Evolutionary conservation across 2,888 invertebrate genomes (phyloP), one percentile per base, ranked within the genome.

Genomic region (Drosophila prostipennis): DNA sequence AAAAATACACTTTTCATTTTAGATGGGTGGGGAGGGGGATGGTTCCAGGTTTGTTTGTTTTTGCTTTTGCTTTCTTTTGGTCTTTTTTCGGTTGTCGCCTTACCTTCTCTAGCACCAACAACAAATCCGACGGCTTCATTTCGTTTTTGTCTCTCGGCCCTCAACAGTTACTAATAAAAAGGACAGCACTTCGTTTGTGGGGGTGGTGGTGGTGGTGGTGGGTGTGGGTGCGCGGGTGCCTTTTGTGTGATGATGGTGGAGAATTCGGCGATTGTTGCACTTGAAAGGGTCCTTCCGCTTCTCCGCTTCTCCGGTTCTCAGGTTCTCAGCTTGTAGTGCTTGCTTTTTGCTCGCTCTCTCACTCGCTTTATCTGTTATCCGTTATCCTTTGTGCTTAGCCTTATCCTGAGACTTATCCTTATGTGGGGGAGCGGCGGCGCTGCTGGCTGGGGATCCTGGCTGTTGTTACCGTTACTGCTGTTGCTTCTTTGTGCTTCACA

Each of bases 91-190:
- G 26, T 16, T 23, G 40, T 14, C 36, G 46, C 61, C 61, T 90
- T 89, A 90, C 90, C 91, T 89, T 90, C 83, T 91, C 89, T 80
- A 90, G 80, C 69, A 91, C 79, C 72, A 83, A 76, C 81, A 90
- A 71, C 76, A 90, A 83, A 81, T 90, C 90, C 75, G 90, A 90
- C 77, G 90, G 90, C 82, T 90, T 90, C 90, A 90, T 90, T 76
- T 57, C 80, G 73, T 23, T 45, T 45, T 34, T 40, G 23, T 48
- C 10, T 32, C 23, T 29, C 23, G 16, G 40, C 34, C 59, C 42
- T 59, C 59, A 58, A 59, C 59, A 64, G 64, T 49, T 40, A 63
- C 40, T 40, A 58, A 56, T 14, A 32, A 51, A 43, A 42, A 14
- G 40, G 48, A 32, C n/a, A 32, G 14, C 29, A 13, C 43, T 23